phyloP scores from a whole-genome alignment of 2,888 invertebrate genomes.

The Volucella zonaria region DNA sequence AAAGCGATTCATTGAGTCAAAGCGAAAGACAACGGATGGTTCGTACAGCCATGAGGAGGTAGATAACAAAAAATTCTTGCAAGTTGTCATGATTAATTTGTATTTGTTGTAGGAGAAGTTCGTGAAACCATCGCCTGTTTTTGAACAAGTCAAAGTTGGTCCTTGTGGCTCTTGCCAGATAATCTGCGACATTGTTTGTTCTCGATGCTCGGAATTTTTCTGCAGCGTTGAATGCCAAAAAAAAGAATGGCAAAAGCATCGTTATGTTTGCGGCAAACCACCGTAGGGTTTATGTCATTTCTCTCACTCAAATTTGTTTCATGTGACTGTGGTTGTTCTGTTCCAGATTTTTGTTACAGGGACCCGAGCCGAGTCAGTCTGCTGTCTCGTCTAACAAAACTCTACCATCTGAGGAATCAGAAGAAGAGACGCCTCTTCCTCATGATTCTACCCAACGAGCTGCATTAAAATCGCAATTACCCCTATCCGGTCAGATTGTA shows the following conservation, averaged over 20 bases:
- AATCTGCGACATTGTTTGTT: conserved; percentile 75
- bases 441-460: conserved; percentile 24
- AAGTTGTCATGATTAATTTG: not conserved
- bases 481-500: conserved; percentile 76
- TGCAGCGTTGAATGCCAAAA: conserved; percentile 79
- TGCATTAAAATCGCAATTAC: conserved; percentile 74
- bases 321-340: not conserved
- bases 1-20: conserved; percentile 71
- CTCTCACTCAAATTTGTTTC: not conserved
- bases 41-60: conserved; percentile 48
- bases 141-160: conserved; percentile 29
- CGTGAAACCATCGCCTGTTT: conserved; percentile 2
- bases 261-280: conserved; percentile 76
- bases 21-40: conserved; percentile 73
- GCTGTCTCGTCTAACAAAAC: conserved; percentile 2
- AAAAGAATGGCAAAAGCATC: conserved; percentile 77
- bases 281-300: conserved; percentile 71
- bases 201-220: conserved; percentile 76
- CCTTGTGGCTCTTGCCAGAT: conserved; percentile 74
- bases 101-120: conserved; percentile 47
- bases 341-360: not conserved
- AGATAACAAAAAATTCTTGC: not conserved
- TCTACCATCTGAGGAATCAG: not conserved
- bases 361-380: conserved; percentile 17
- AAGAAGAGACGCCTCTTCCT: not conserved